phyloP scores from a whole-genome alignment of 2,888 invertebrate species.

The Drosophila neonasuta region DNA sequence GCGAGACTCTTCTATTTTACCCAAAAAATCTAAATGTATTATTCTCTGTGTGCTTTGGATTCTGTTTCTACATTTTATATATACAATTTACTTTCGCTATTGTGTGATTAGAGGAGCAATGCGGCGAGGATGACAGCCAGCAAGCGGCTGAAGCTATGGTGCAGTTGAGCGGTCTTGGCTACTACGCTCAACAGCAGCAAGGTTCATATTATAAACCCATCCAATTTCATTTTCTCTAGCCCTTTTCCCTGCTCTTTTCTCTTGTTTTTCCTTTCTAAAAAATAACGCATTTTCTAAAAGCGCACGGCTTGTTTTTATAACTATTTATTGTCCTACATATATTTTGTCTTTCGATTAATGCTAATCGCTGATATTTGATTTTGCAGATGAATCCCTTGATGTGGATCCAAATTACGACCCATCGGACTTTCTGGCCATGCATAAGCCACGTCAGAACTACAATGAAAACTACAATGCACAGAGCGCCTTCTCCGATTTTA shows the following conservation, averaged over 20 bases:
- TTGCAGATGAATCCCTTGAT: conserved; percentile 87
- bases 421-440: conserved; percentile 89
- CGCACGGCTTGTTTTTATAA: conserved; percentile 21
- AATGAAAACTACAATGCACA: conserved; percentile 44
- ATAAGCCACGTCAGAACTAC: conserved; percentile 75
- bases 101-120: conserved; percentile 79
- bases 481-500: conserved; percentile 62
- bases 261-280: background rate
- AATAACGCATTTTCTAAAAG: conserved; percentile 20
- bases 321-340: background rate
- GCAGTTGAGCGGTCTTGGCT: conserved; percentile 87
- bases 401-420: conserved; percentile 93
- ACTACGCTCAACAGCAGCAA: conserved; percentile 84
- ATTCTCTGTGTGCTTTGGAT: conserved; percentile 51
- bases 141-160: conserved; percentile 91
- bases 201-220: conserved; percentile 68
- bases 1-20: conserved; percentile 8
- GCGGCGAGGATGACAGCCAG: conserved; percentile 85
- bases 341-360: background rate
- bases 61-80: conserved; percentile 48
- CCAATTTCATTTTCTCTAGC: conserved; percentile 21
- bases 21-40: conserved; percentile 39
- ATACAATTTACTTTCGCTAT: conserved; percentile 32
- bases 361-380: conserved; percentile 21
- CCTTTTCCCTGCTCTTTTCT: conserved; percentile 14